Evolutionary conservation across 2,888 invertebrate genomes (phyloP), one percentile per base, ranked within the genome.

Genomic region (Portevinia maculata): DNA sequence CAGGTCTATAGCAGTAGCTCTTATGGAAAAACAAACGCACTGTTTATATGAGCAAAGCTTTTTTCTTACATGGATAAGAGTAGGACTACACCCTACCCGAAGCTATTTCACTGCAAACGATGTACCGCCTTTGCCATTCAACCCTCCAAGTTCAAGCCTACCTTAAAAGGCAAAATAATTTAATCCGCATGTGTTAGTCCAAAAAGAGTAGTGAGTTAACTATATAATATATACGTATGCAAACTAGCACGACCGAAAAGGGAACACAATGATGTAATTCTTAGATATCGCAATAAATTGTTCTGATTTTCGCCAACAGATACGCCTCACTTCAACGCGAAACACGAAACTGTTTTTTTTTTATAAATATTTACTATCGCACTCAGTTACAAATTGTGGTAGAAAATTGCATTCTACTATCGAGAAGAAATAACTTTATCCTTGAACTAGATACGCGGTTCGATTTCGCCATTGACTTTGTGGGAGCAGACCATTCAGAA

Each of bases 391-490:
- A 59, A 28, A 59, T 59, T 67, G 11, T 52, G 32, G 37, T 37
- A 17, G 19, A 62, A 37, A 75, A 48, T 44, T 48, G 21, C 53
- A 60, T 34, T 74, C 67, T 53, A 28, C 46, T 21, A 60, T 62
- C 44, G 62, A 57, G 17, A 55, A 50, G 65, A 32, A 62, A 65
- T 60, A 52, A 50, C 65, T 64, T 81, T 81, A 81, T 81, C 81
- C 81, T 81, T 81, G 81, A 81, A 81, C 81, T 59, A 81, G 81
- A 76, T 76, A 76, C 39, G 46, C 37, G 19, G 44, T 71, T 76
- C 75, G 81, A 70, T 73, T 81, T 81, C 76, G 70, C 70, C 79
- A 79, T 79, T 79, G 74, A 75, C 74, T 79, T 79, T 79, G 75
- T 50, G 39, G 62, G 34, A 28, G 37, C 55, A 69, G 34, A 52